These are phyloP conservation scores for Pygoscelis antarcticus DNA, from an alignment of 2,113 vertebrate species.

Conservation along the genomic window DNA sequence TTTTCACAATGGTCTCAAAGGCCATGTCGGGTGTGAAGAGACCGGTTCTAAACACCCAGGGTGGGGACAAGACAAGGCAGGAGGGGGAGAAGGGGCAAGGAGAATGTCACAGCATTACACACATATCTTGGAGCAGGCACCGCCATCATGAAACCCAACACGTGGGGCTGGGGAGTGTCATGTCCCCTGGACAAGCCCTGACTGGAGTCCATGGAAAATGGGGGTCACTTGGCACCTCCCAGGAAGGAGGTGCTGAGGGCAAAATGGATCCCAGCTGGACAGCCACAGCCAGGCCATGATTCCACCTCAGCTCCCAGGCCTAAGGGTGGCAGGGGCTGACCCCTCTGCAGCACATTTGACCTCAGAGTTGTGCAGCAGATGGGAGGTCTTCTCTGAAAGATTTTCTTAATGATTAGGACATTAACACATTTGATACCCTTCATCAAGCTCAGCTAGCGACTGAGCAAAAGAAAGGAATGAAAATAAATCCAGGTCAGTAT, in stretches of 20 bases:
- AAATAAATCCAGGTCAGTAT: neutral
- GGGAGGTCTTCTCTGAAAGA: neutral
- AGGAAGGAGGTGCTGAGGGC: neutral
- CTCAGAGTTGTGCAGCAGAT: neutral
- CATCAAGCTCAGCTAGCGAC: neutral
- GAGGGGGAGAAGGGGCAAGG: constrained; percentile 67
- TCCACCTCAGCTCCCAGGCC: neutral
- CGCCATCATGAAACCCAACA: neutral
- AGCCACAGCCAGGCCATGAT: neutral
- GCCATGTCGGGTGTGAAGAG: constrained; percentile 99
- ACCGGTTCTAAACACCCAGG: constrained; percentile 91
- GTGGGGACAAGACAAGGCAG: constrained; percentile 64
- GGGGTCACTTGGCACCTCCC: neutral
- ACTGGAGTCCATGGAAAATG: neutral
- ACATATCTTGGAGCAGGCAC: constrained; percentile 30
- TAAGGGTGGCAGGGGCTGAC: neutral
- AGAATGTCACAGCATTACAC: constrained; percentile 77
- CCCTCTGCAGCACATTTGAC: neutral
- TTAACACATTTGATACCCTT: neutral
- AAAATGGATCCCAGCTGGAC: neutral
- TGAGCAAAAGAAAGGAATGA: neutral
- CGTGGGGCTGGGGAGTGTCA: neutral
- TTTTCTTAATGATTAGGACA: neutral
- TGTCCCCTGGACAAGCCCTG: neutral
- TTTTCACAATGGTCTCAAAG: constrained; percentile 99